These are phyloP conservation scores for Piscicola geometra DNA, from an alignment of 2,888 invertebrate genomes.

Conservation along the genomic window DNA sequence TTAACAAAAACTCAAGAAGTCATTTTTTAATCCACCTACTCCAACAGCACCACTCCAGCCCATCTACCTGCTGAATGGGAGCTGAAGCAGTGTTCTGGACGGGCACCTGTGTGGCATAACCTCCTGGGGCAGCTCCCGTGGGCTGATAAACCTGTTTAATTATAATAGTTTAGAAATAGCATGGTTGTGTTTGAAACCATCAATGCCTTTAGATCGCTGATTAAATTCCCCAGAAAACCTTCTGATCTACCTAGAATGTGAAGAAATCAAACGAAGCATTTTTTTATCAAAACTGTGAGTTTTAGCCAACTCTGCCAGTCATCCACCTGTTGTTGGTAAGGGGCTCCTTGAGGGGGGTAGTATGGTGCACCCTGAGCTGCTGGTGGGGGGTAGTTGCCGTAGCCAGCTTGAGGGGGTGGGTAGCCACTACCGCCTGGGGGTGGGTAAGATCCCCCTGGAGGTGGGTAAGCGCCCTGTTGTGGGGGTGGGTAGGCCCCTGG, in stretches of 20 bases:
- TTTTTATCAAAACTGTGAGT: too few species aligned
- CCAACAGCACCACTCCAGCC: background rate
- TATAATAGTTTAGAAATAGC: too few species aligned
- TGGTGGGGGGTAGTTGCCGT: slow-evolving; percentile 7
- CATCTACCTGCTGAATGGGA: background rate
- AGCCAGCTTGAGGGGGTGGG: slow-evolving; percentile 14
- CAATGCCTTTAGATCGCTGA: too few species aligned
- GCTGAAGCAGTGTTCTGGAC: background rate
- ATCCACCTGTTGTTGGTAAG: too few species aligned
- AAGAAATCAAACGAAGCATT: too few species aligned
- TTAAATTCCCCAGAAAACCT: too few species aligned
- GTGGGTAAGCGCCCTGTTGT: slow-evolving; percentile 20
- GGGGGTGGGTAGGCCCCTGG: slow-evolving; percentile 34
- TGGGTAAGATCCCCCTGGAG: background rate
- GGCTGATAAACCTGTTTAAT: background rate
- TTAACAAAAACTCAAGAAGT: too few species aligned
- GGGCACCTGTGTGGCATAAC: slow-evolving; percentile 9
- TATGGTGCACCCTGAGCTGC: background rate
- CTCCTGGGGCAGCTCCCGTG: background rate
- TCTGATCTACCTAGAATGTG: too few species aligned
- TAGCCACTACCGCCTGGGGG: background rate
- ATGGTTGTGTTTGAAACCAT: too few species aligned
- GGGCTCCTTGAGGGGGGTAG: background rate
- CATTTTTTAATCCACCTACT: background rate
- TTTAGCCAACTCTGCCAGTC: too few species aligned